Conservation (phyloP, 1,140 invertebrate species). For the Andricus grossulariae region DNA sequence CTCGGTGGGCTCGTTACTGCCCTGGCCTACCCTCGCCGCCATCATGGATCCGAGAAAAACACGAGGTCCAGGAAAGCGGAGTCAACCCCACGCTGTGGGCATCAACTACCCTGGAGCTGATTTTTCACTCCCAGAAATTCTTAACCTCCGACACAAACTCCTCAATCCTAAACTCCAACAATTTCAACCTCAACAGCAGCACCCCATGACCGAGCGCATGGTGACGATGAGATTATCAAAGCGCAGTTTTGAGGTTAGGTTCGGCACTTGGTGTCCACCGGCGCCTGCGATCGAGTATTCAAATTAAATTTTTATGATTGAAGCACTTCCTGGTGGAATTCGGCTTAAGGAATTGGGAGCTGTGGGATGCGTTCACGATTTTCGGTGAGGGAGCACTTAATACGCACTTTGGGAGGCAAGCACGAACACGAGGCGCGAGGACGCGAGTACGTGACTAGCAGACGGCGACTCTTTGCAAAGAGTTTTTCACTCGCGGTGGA, state of each 20-base stretch:
- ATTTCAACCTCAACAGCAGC: not conserved
- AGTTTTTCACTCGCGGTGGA: not conserved
- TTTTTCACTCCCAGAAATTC: not conserved
- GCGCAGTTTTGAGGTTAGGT: not conserved
- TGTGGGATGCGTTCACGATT: not conserved
- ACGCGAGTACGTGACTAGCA: conserved; percentile 28
- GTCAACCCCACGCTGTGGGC: not conserved
- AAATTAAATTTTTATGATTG: not conserved
- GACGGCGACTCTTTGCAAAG: not conserved
- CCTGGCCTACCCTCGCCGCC: conserved; percentile 68
- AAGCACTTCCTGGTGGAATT: not conserved
- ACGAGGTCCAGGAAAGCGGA: conserved; percentile 26
- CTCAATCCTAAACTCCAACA: not conserved
- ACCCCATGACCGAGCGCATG: not conserved
- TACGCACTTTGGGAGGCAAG: not conserved
- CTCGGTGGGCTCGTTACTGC: conserved; percentile 50
- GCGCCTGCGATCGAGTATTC: not conserved
- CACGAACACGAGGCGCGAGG: conserved; percentile 42
- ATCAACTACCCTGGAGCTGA: too few species aligned
- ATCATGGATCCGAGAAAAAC: conserved; percentile 58
- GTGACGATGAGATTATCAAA: not conserved
- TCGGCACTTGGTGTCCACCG: not conserved
- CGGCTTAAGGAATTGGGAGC: not conserved
- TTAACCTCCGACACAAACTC: not conserved
- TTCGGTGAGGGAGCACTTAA: not conserved